A percentile compares a stretch with the other conserved stretches of the same genome.
These are phyloP conservation scores for Megaceryle alcyon DNA, from an alignment of 2,797 vertebrate genomes.

Conservation along the genomic window DNA sequence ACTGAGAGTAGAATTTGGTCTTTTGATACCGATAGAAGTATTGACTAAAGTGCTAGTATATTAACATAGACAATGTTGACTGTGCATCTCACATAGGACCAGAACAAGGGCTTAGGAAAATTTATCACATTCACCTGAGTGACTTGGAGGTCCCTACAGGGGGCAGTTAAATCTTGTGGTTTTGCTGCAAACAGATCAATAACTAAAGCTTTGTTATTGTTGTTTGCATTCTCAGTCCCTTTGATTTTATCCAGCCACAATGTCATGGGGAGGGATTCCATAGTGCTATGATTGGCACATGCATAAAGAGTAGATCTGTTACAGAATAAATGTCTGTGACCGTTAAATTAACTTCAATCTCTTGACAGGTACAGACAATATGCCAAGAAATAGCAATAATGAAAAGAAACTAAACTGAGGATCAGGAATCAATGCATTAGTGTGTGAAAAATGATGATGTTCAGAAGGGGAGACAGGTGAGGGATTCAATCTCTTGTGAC, in stretches of 20 bases:
- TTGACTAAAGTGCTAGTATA: background rate
- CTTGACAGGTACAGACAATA: slow-evolving; percentile 30
- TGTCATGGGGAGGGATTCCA: background rate
- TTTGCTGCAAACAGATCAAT: background rate
- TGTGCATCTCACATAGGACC: slow-evolving; percentile 8
- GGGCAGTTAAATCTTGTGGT: slow-evolving; percentile 19
- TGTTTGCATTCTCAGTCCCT: background rate
- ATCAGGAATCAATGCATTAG: background rate
- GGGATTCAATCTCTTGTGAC: background rate
- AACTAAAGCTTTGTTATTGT: slow-evolving; percentile 1
- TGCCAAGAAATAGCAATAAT: background rate
- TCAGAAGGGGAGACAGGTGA: background rate
- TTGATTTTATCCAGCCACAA: background rate
- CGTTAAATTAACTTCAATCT: slow-evolving; percentile 5
- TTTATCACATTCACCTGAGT: slow-evolving; percentile 53
- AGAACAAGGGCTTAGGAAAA: slow-evolving; percentile 48
- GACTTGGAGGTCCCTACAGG: background rate
- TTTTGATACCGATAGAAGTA: background rate
- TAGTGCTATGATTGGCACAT: background rate
- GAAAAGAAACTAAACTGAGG: slow-evolving; percentile 2
- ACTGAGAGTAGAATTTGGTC: background rate
- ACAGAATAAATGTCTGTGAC: background rate
- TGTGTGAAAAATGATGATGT: background rate
- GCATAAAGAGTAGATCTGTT: background rate
- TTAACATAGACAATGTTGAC: background rate